Conservation (phyloP, 2,888 invertebrate genomes). For the Callyntrura guangdongensis region DNA sequence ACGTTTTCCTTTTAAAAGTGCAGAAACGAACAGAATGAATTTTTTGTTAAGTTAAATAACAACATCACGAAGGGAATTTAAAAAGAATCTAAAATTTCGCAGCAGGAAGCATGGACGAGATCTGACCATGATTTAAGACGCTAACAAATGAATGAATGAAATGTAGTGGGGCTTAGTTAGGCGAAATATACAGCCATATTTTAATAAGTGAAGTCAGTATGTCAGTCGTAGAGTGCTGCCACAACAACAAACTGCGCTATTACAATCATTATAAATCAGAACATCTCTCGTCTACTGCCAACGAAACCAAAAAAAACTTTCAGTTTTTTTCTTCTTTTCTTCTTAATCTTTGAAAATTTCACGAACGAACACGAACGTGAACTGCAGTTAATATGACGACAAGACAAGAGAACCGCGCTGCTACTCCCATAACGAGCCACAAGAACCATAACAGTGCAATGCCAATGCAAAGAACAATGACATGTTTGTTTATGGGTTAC, state of each 20-base stretch:
- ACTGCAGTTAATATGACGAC: neutral
- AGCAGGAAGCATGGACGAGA: slow-evolving; percentile 26
- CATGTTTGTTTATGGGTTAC: neutral
- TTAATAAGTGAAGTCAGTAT: slow-evolving; percentile 2
- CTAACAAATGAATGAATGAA: slow-evolving; percentile 42
- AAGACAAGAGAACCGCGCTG: neutral
- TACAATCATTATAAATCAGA: slow-evolving; percentile 18
- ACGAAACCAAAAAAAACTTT: slow-evolving; percentile 40
- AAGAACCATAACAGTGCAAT: neutral
- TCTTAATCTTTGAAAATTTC: slow-evolving; percentile 14
- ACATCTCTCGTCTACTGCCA: slow-evolving; percentile 31
- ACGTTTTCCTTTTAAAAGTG: slow-evolving; percentile 20
- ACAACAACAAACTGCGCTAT: neutral
- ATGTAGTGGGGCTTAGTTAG: neutral
- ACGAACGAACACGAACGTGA: slow-evolving; percentile 30
- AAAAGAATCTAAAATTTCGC: slow-evolving; percentile 28
- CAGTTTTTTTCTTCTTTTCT: slow-evolving; percentile 55
- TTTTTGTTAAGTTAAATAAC: slow-evolving; percentile 15
- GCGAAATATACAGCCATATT: neutral
- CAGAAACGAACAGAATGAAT: neutral
- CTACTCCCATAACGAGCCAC: neutral
- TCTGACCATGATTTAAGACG: neutral
- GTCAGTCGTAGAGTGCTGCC: slow-evolving; percentile 40
- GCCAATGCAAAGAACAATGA: slow-evolving; percentile 12
- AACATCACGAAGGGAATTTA: slow-evolving; percentile 20